Evolutionary conservation across 2,797 vertebrate species (phyloP).

Genomic region (Monodelphis domestica): DNA sequence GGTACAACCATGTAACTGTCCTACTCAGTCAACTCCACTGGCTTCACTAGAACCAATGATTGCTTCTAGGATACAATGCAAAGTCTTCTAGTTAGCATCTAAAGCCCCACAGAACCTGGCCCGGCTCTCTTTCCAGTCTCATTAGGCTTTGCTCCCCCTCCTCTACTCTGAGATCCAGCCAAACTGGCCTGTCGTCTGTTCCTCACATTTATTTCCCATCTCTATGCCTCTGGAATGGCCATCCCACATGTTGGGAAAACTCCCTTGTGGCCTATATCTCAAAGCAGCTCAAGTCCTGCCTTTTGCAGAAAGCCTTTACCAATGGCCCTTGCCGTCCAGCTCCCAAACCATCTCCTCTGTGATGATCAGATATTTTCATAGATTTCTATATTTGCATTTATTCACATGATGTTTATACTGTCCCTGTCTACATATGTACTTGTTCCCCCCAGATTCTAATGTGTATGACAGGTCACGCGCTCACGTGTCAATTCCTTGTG

Average conservation of each 20-base stretch:
- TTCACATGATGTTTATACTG: background rate
- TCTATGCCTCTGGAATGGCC: background rate
- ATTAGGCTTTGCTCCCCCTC: background rate
- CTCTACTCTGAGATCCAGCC: no score
- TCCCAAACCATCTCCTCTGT: background rate
- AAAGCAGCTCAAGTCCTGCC: background rate
- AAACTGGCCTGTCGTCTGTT: background rate
- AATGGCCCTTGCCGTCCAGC: background rate
- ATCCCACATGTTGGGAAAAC: background rate
- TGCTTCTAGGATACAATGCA: background rate
- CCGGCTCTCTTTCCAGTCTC: background rate
- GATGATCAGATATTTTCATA: background rate
- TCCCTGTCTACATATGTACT: background rate
- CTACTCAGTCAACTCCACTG: background rate
- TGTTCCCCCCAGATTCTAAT: background rate
- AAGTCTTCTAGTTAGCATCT: background rate
- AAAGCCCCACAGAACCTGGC: background rate
- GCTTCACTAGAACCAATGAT: background rate
- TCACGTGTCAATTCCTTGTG: background rate
- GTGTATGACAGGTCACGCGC: background rate
- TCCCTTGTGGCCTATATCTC: background rate
- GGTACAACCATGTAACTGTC: background rate
- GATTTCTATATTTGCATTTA: background rate
- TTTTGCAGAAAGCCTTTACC: background rate
- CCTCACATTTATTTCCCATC: background rate